Conservation (phyloP, 1,140 invertebrate species). For the Lordiphosa collinella region DNA sequence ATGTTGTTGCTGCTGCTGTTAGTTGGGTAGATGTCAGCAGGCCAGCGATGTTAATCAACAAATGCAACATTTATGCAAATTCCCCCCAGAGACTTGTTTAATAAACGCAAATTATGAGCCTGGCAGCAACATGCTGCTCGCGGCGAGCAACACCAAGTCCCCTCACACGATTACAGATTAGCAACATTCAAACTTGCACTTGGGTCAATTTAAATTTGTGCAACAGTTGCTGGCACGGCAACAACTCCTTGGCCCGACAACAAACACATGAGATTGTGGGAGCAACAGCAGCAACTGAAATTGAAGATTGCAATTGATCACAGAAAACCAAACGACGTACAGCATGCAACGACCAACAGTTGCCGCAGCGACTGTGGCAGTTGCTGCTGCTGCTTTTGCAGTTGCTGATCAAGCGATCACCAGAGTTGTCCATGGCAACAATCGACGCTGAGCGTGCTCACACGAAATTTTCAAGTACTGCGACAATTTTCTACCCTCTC, state of each 20-base stretch:
- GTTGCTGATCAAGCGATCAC: conserved; percentile 56
- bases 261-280: conserved; percentile 63
- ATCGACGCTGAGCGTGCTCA: conserved; percentile 74
- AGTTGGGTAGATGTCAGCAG: conserved; percentile 10
- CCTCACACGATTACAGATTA: conserved; percentile 57
- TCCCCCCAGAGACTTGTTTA: conserved; percentile 53
- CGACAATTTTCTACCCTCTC: conserved; percentile 53
- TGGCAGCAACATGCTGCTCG: conserved; percentile 34
- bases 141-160: conserved; percentile 10
- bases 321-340: conserved; percentile 10
- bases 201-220: conserved; percentile 78
- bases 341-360: conserved; percentile 25
- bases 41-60: conserved; percentile 40
- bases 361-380: conserved; percentile 27
- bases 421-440: conserved; percentile 33
- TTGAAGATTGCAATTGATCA: conserved; percentile 72
- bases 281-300: conserved; percentile 51
- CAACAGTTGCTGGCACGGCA: conserved; percentile 57
- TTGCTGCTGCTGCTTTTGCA: conserved; percentile 22
- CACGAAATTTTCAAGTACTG: conserved; percentile 77
- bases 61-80: conserved; percentile 69
- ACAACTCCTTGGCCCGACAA: conserved; percentile 23
- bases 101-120: conserved; percentile 75
- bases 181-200: conserved; percentile 75
- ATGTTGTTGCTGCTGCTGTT: conserved; percentile 17